These are phyloP conservation scores for Corythornis cristatus DNA, from an alignment of 2,113 vertebrate species.

Conservation along the genomic window DNA sequence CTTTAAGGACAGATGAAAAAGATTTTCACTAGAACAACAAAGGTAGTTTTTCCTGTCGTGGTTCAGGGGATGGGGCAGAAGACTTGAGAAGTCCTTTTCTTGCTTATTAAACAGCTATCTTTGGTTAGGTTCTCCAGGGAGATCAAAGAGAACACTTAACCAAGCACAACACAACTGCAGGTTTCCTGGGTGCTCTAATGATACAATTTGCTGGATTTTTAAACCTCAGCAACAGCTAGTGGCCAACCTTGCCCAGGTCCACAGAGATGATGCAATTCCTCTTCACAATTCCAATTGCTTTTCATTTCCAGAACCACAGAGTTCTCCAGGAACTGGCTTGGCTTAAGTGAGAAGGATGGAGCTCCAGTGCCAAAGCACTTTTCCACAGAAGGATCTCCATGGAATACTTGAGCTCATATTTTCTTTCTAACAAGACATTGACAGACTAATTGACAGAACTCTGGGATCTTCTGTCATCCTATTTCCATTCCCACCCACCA, in stretches of 20 bases:
- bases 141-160: constrained; percentile 16
- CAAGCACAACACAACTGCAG: not conserved
- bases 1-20: not conserved
- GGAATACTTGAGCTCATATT: not conserved
- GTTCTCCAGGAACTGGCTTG: not conserved
- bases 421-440: not conserved
- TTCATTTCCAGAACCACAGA: not conserved
- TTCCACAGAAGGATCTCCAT: not conserved
- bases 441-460: not conserved
- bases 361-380: not conserved
- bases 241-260: not conserved
- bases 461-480: not conserved
- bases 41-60: constrained; percentile 11
- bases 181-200: not conserved
- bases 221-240: constrained; percentile 16
- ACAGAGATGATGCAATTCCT: not conserved
- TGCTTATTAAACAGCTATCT: not conserved
- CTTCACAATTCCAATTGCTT: not conserved
- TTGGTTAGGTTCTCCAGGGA: not conserved
- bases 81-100: not conserved
- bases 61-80: not conserved
- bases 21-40: not conserved
- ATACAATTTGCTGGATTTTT: not conserved
- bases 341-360: not conserved
- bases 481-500: not conserved